These are phyloP conservation scores for Parnassius mnemosyne DNA, from an alignment of 2,888 invertebrate genomes.

Conservation along the genomic window DNA sequence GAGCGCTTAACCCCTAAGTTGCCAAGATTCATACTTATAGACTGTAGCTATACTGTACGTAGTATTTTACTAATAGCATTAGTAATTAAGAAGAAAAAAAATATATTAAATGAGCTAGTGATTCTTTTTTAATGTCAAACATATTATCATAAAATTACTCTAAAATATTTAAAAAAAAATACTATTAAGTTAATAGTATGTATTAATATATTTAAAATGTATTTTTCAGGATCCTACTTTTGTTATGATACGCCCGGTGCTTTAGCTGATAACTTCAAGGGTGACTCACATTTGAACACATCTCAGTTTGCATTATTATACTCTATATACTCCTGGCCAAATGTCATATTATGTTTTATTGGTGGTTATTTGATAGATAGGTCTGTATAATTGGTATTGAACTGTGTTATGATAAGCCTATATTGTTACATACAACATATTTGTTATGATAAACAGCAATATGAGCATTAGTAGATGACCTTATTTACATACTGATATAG, in stretches of 20 bases:
- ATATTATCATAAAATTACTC: too few species aligned
- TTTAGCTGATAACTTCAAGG: constrained; percentile 91
- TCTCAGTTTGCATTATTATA: constrained; percentile 93
- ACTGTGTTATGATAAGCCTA: constrained; percentile 5
- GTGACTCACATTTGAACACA: constrained; percentile 89
- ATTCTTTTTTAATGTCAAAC: too few species aligned
- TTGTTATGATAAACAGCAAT: constrained; percentile 12
- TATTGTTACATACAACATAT: constrained; percentile 10
- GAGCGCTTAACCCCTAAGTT: too few species aligned
- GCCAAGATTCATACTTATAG: too few species aligned
- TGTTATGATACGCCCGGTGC: constrained; percentile 98
- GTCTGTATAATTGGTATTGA: constrained; percentile 56
- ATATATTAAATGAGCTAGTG: too few species aligned
- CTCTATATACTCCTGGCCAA: constrained; percentile 98
- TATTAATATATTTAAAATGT: not conserved
- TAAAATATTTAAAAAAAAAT: not conserved
- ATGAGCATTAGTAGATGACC: constrained; percentile 16
- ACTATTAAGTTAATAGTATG: too few species aligned
- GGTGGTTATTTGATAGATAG: constrained; percentile 97
- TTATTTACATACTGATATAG: constrained; percentile 13
- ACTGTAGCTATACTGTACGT: too few species aligned
- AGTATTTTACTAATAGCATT: too few species aligned
- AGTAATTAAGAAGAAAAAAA: too few species aligned
- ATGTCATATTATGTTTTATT: constrained; percentile 96
- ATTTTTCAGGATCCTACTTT: constrained; percentile 93